Base-by-base conservation (phyloP, 1,140 invertebrate genomes). In the Pogonomyrmex barbatus region DNA sequence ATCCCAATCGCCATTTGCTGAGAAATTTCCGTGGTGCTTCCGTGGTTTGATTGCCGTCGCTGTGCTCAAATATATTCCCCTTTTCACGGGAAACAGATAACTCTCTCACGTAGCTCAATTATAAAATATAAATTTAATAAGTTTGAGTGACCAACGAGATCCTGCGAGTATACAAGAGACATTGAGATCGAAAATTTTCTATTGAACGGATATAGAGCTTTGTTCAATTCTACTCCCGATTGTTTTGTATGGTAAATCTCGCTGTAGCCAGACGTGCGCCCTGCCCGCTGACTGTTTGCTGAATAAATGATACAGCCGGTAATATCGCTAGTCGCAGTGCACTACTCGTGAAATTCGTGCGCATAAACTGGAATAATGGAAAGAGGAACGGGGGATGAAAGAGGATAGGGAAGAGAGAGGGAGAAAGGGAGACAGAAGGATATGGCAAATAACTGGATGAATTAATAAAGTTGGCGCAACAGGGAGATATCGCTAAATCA, bases 231-330 rank as follows among this genome's bases (percentile, higher is more conserved):
- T 2, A 50, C 24, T 50, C 24, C 24, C 54, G n/a, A 83, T 73
- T 83, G 56, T 83, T 83, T 88, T 60, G 79, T 73, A 85, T 78
- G 58, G 36, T 47, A 54, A 67, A 76, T 78, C 47, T 68, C 58
- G 12, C 78, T 30, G 45, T 33, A 45, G 17, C 52, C 39, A 60
- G 62, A 65, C 67, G 33, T 14, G 47, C 60, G 52, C 52, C 65
- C 83, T 24, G 58, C 84, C 50, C 84, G 78, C 60, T 63, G 50
- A 78, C 88, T 87, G 79, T 87, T 89, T 70, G 73, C 50, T 90
- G 88, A 90, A 90, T 90, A 90, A 90, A 90, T 89, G 89, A 90
- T 90, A 73, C 62, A 62, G 60, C 87, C 84, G 75, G 88, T 85
- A 87, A 90, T 89, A 87, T 58, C 76, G 36, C 56, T 39, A 73